A percentile compares a stretch with the other conserved stretches of the same genome.
Conservation (phyloP, 2,888 invertebrate genomes). For the Pharmacophagus antenor region DNA sequence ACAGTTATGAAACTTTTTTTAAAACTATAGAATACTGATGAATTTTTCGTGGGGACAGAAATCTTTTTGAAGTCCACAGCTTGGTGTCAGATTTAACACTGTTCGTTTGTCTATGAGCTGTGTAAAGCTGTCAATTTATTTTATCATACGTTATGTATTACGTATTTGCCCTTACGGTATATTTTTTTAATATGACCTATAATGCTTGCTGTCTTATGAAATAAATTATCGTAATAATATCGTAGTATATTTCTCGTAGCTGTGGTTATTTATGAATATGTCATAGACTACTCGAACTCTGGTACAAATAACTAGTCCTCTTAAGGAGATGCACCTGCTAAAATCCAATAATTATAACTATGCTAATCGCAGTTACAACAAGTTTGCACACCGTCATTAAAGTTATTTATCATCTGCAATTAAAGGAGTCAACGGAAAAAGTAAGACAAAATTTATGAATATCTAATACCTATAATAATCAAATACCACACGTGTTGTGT, state of each 20-base stretch:
- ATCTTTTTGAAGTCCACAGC: background rate
- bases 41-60: background rate
- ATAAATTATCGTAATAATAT: background rate
- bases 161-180: too few species aligned
- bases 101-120: background rate
- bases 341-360: conserved; percentile 58
- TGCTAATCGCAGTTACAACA: conserved; percentile 58
- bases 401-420: background rate
- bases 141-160: too few species aligned
- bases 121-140: too few species aligned
- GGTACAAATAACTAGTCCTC: conserved; percentile 57
- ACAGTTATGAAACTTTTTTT: conserved; percentile 1
- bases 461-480: too few species aligned
- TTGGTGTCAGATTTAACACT: background rate
- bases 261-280: conserved; percentile 44
- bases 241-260: background rate
- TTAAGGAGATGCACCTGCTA: conserved; percentile 71
- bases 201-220: background rate
- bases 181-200: too few species aligned
- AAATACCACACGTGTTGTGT: too few species aligned
- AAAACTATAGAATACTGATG: background rate
- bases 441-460: too few species aligned
- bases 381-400: conserved; percentile 41
- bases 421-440: background rate
- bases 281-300: conserved; percentile 44